Evolutionary conservation across 2,113 vertebrate species (phyloP).

Genomic region (Bos taurus): ARS-UCD2.0 NC_037356.1:18414001-18414500

Average conservation of each 20-base stretch:
- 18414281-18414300: background rate
- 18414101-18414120: background rate
- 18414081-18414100: background rate
- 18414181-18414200: background rate
- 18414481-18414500: background rate
- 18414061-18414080: background rate
- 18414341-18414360: conserved; percentile 30
- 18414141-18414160: background rate
- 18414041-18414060: background rate
- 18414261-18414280: background rate
- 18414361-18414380: background rate
- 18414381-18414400: background rate
- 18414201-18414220: background rate
- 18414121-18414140: background rate
- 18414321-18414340: background rate
- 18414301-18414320: background rate
- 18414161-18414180: background rate
- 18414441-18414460: conserved; percentile 6
- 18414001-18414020: background rate
- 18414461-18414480: background rate
- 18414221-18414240: background rate
- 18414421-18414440: background rate
- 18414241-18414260: background rate
- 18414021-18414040: background rate
- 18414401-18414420: background rate